These are phyloP conservation scores for Ornithoptera priamus DNA, from an alignment of 2,888 invertebrate species.

Conservation along the genomic window DNA sequence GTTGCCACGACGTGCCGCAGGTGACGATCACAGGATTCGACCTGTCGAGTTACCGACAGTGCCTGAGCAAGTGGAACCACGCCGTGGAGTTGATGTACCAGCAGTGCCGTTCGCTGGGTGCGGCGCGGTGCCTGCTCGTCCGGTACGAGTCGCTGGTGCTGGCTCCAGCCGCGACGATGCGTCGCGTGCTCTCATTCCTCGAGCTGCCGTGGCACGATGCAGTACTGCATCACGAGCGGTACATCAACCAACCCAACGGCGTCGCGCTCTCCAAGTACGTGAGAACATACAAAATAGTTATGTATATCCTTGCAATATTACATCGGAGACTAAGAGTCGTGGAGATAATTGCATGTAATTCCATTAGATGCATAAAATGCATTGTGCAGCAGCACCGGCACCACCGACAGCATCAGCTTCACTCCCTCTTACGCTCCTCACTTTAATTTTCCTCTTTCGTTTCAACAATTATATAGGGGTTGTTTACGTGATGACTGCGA, in stretches of 20 bases:
- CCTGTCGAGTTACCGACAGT: conserved; percentile 94
- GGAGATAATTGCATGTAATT: no score
- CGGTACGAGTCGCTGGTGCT: conserved; percentile 98
- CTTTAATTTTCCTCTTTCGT: no score
- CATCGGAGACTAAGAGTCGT: neutral
- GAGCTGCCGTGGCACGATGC: conserved; percentile 97
- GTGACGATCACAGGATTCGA: conserved; percentile 94
- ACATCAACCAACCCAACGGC: conserved; percentile 96
- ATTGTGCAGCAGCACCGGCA: no score
- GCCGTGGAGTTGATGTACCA: conserved; percentile 96
- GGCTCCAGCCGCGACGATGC: conserved; percentile 94
- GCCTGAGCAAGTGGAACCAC: conserved; percentile 97
- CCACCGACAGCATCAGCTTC: no score
- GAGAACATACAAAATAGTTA: neutral
- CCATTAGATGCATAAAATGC: no score
- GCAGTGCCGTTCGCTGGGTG: conserved; percentile 92
- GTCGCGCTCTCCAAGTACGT: conserved; percentile 95
- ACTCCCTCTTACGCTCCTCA: no score
- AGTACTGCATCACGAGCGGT: conserved; percentile 98
- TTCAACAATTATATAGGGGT: no score
- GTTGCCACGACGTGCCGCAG: conserved; percentile 40
- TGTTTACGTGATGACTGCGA: no score
- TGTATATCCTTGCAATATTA: no score
- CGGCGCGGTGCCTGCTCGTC: conserved; percentile 89
- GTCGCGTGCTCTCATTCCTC: conserved; percentile 91